Evolutionary conservation across 92 coral and sea anemone genomes (phyloP), one percentile per base, ranked within the genome.

Genomic region (Phymanthus crucifer): DNA sequence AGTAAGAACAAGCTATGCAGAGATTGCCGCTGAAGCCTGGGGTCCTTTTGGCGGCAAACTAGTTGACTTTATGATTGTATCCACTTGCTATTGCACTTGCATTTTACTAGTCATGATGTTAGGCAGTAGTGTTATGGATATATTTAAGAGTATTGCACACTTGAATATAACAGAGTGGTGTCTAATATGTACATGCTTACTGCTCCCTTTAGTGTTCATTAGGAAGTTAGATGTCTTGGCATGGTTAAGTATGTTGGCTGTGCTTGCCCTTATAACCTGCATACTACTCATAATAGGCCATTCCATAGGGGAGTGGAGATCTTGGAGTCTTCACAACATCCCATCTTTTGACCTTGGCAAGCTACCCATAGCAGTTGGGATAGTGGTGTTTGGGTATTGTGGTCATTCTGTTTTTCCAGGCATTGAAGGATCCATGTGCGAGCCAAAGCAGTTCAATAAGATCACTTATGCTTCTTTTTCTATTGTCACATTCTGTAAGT

Each of bases 361-460:
- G 8, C 85, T 93, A n/a, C 94, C 97, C n/a, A 35, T 90, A 35
- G 91, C 94, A 29, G 31, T 90, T 17, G 97, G 92, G 24, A 93
- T 93, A 24, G 85, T 93, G 57, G 80, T 90, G 65, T 93, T 83
- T 84, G 86, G 94, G 8, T 87, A 78, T 73, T 74, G 85, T 58
- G 97, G 97, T 5, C 97, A 93, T 79, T 70, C 92, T 19, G 89
- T 93, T 1, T 93, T 93, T 78, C 90, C 97, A 48, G 93, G 93
- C 34, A 84, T 93, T 9, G 94, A 93, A 65, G 94, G 90, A 23
- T 93, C 90, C 46, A 93, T 93, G 97, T 86, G 87, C 19, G 78
- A 93, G 47, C 97, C 94, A 40, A 86, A 77, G 69, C 76, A 90
- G 43, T 93, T 84, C 77, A 90, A 87, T 38, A 87, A 90, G 82